phyloP scores from a whole-genome alignment of 2,113 vertebrate genomes.

The Tricholaema leucomelas region DNA sequence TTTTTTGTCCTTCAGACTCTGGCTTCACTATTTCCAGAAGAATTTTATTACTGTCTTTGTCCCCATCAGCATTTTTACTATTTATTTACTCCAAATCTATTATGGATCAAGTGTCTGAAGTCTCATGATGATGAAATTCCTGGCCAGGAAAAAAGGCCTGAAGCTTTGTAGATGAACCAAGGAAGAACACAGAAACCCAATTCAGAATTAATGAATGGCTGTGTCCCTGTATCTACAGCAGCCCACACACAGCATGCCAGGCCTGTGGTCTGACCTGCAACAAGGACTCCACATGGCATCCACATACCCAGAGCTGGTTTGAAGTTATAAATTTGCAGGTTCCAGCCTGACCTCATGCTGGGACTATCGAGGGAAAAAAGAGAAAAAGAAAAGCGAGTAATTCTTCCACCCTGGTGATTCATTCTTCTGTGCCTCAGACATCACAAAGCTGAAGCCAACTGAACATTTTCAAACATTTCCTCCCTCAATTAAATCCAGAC shows the following conservation, averaged over 20 bases:
- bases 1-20: neutral
- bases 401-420: conserved; percentile 32
- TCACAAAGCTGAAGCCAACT: neutral
- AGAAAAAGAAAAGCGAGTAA: neutral
- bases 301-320: neutral
- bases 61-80: neutral
- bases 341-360: conserved; percentile 9
- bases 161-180: neutral
- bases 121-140: neutral
- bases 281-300: neutral
- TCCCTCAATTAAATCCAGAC: conserved; percentile 33
- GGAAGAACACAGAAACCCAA: neutral
- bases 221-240: neutral
- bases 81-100: neutral
- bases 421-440: neutral
- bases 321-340: neutral
- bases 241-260: neutral
- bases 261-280: neutral
- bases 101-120: neutral
- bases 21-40: neutral
- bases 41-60: neutral
- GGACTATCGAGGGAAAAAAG: neutral
- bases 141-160: neutral
- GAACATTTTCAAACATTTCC: neutral
- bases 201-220: neutral